Percentiles rank a stretch among this genome's conserved stretches.
These are phyloP conservation scores for Chamaea fasciata DNA, from an alignment of 2,113 vertebrate genomes.

Conservation along the genomic window DNA sequence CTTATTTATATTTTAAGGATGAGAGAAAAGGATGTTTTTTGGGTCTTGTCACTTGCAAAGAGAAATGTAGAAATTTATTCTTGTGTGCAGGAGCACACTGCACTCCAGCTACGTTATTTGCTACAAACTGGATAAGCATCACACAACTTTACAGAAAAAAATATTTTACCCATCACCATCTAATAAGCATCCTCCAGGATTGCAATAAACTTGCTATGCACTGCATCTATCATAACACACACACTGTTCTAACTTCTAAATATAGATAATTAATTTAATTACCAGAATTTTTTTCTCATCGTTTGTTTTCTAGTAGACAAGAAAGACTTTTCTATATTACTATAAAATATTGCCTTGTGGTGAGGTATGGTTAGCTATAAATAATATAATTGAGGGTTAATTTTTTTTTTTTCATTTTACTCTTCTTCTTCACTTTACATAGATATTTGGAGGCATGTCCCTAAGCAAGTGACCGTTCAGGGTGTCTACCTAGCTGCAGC, in stretches of 20 bases:
- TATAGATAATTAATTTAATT: background rate
- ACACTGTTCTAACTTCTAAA: background rate
- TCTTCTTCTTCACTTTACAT: background rate
- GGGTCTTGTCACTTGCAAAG: background rate
- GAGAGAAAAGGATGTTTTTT: background rate
- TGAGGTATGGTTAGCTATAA: background rate
- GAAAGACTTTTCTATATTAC: background rate
- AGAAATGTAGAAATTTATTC: background rate
- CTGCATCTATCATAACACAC: background rate
- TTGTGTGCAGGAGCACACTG: background rate
- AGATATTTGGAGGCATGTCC: background rate
- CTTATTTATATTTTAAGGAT: background rate
- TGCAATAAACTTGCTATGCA: background rate
- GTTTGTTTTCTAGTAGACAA: background rate
- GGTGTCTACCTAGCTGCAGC: background rate
- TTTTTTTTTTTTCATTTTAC: rapidly evolving
- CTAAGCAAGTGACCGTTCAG: background rate
- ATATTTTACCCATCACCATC: background rate
- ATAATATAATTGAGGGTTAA: background rate
- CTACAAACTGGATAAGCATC: background rate
- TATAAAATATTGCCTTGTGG: background rate
- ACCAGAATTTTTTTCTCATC: background rate
- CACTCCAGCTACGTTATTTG: rapidly evolving
- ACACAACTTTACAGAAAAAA: background rate
- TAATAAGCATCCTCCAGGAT: background rate